Conservation (phyloP, 2,113 vertebrate species). For the Ptyas mucosa region DNA sequence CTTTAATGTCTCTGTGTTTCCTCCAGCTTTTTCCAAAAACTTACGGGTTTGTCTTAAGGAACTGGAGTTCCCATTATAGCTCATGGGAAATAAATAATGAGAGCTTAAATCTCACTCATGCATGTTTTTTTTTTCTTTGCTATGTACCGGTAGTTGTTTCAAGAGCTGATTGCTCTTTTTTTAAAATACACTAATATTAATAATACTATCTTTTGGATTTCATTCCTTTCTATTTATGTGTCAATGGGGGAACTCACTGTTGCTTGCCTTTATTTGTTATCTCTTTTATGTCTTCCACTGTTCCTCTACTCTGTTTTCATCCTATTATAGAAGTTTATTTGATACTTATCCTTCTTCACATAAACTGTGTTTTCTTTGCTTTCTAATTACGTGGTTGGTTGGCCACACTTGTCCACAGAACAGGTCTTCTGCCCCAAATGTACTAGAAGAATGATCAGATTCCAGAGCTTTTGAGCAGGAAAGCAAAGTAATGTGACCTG, state of each 20-base stretch:
- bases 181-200: slow-evolving; percentile 8
- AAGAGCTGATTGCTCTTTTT: slow-evolving; percentile 42
- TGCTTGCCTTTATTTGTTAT: neutral
- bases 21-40: neutral
- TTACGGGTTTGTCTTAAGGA: neutral
- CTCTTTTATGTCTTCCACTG: neutral
- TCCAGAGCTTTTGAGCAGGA: neutral
- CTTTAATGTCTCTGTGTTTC: fast-evolving
- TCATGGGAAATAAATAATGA: neutral
- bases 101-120: neutral
- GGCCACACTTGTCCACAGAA: neutral
- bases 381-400: neutral
- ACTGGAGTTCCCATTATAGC: neutral
- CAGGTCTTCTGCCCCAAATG: neutral
- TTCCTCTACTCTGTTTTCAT: neutral
- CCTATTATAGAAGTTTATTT: neutral
- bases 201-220: neutral
- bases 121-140: neutral
- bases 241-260: neutral
- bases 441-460: neutral
- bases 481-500: neutral
- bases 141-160: slow-evolving; percentile 2
- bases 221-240: neutral
- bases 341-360: neutral
- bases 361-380: neutral